These are phyloP conservation scores for Acrocyrtus sp. DNA, from an alignment of 2,888 invertebrate species.

Conservation along the genomic window DNA sequence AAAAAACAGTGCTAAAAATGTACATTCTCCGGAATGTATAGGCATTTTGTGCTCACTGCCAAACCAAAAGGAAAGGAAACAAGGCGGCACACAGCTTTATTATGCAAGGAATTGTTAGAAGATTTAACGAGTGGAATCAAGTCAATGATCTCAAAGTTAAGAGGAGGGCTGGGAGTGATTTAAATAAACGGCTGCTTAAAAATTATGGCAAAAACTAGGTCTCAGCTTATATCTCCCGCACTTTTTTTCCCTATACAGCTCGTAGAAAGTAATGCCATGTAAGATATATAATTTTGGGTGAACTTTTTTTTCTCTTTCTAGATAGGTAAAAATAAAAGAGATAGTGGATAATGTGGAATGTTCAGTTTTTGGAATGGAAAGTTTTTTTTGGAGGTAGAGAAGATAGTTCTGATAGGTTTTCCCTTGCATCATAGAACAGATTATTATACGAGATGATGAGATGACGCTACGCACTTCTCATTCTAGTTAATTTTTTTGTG, in stretches of 20 bases:
- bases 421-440: not conserved
- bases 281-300: not conserved
- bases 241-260: too few species aligned
- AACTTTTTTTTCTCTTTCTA: too few species aligned
- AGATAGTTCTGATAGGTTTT: not conserved
- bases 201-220: constrained; percentile 46
- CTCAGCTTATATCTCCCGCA: too few species aligned
- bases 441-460: not conserved
- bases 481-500: constrained; percentile 1
- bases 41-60: too few species aligned
- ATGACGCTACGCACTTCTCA: constrained; percentile 20
- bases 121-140: constrained; percentile 48
- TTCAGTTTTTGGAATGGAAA: too few species aligned
- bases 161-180: constrained; percentile 49
- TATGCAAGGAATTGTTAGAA: constrained; percentile 40
- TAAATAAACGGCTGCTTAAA: constrained; percentile 51
- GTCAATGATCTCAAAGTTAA: constrained; percentile 52
- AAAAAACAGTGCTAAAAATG: too few species aligned
- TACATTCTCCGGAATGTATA: too few species aligned
- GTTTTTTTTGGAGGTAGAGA: too few species aligned
- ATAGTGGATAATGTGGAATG: too few species aligned
- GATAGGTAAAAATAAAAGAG: not conserved
- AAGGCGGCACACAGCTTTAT: constrained; percentile 1
- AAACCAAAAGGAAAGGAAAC: not conserved
- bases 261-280: not conserved